These are phyloP conservation scores for Sphinx pinastri DNA, from an alignment of 2,888 invertebrate genomes.

Conservation along the genomic window DNA sequence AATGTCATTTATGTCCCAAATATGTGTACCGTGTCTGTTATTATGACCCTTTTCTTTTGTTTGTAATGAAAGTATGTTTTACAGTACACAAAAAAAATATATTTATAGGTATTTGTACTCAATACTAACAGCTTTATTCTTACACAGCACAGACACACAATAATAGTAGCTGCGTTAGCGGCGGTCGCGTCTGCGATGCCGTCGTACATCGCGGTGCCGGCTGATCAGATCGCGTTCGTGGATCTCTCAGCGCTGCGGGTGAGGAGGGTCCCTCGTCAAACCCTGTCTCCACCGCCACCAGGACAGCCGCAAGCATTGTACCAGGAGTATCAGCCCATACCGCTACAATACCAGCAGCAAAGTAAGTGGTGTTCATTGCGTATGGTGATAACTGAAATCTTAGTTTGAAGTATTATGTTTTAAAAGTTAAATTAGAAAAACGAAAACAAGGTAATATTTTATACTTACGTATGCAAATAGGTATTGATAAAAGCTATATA, in stretches of 20 bases:
- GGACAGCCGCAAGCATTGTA: slow-evolving; percentile 55
- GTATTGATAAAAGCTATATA: too few relatives aligned
- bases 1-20: not conserved
- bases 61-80: too few relatives aligned
- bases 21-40: too few relatives aligned
- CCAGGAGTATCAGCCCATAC: slow-evolving; percentile 65
- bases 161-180: slow-evolving; percentile 58
- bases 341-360: slow-evolving; percentile 60
- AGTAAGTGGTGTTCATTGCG: slow-evolving; percentile 54
- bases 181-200: slow-evolving; percentile 74
- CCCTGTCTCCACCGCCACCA: slow-evolving; percentile 61
- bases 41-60: too few relatives aligned
- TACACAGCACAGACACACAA: slow-evolving; percentile 52
- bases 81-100: too few relatives aligned
- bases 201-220: slow-evolving; percentile 85
- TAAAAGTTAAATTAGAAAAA: too few relatives aligned
- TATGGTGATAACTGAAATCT: not conserved
- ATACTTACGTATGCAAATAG: too few relatives aligned
- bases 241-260: slow-evolving; percentile 74
- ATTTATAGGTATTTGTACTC: slow-evolving; percentile 22
- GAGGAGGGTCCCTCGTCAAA: slow-evolving; percentile 68
- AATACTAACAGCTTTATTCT: slow-evolving; percentile 29
- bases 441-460: too few relatives aligned
- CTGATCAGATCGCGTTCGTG: slow-evolving; percentile 84
- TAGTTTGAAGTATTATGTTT: too few relatives aligned